Evolutionary conservation across 1,140 invertebrate genomes (phyloP).

Genomic region (Aphelinus certus): DNA sequence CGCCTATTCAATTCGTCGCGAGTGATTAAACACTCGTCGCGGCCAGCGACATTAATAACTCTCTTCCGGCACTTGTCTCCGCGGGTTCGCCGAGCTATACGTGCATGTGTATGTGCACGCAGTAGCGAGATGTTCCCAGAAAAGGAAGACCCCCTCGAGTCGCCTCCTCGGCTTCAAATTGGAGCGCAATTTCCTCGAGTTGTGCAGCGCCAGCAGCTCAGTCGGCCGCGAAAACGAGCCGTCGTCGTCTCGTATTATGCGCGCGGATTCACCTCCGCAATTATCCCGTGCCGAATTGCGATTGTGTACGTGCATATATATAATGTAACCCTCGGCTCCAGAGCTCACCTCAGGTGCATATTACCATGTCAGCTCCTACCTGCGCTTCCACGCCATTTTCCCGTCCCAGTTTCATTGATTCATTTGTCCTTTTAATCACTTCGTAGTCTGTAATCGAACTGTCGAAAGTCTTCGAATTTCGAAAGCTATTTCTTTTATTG

Average conservation of each 20-base stretch:
- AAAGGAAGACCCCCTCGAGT: not conserved
- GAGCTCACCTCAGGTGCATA: no score
- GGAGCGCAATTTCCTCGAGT: not conserved
- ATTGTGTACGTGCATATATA: not conserved
- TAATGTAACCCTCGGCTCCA: no score
- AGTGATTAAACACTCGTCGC: slow-evolving; percentile 30
- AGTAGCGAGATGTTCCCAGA: not conserved
- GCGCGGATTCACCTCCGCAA: not conserved
- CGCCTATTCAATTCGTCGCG: no score
- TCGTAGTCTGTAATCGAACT: no score
- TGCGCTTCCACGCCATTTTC: no score
- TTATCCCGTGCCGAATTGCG: slow-evolving; percentile 6
- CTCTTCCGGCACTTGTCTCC: slow-evolving; percentile 44
- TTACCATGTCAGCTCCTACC: no score
- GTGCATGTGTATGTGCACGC: no score
- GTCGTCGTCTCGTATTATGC: not conserved
- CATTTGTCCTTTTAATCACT: no score
- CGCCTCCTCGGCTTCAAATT: not conserved
- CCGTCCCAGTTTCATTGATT: no score
- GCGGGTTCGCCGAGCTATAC: no score
- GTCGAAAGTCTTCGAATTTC: no score
- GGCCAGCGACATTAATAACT: slow-evolving; percentile 60
- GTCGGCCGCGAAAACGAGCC: not conserved
- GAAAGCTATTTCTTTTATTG: no score
- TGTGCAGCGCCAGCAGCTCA: not conserved